Conservation (phyloP, 2,888 invertebrate species). For the Suillia variegata region DNA sequence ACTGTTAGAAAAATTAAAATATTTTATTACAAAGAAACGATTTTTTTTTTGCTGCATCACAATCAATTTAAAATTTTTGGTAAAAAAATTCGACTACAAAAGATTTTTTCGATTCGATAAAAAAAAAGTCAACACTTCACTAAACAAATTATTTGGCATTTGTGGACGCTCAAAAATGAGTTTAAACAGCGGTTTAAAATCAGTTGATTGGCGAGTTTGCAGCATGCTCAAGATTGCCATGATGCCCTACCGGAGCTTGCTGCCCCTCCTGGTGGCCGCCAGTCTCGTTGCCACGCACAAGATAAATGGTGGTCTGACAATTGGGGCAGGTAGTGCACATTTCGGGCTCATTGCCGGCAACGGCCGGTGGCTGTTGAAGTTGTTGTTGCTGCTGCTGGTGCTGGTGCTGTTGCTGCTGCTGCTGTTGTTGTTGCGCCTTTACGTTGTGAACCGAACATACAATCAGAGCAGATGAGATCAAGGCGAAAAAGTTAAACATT, state of each 20-base stretch:
- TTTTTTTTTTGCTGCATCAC: neutral
- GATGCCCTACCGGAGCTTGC: neutral
- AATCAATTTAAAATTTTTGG: no score
- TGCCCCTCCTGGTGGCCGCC: conserved; percentile 38
- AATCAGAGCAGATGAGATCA: neutral
- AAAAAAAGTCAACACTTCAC: no score
- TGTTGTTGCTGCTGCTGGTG: conserved; percentile 17
- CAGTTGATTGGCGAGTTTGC: no score
- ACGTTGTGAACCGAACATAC: neutral
- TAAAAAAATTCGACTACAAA: no score
- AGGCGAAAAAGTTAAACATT: neutral
- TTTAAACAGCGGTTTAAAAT: no score
- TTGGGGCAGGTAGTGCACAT: conserved; percentile 58
- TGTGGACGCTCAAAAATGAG: no score
- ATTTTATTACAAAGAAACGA: neutral
- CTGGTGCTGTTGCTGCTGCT: conserved; percentile 17
- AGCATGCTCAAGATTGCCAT: conserved; percentile 9
- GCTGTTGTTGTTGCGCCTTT: conserved; percentile 12
- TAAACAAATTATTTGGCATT: no score
- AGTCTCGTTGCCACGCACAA: conserved; percentile 46
- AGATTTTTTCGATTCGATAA: no score
- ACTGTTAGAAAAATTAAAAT: no score
- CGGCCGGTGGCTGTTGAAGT: conserved; percentile 34
- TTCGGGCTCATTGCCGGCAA: conserved; percentile 42
- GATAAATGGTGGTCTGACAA: conserved; percentile 55